A percentile compares a stretch with the other conserved stretches of the same genome.
phyloP scores from a whole-genome alignment of 2,797 vertebrate species.

The Austrolebias charrua region DNA sequence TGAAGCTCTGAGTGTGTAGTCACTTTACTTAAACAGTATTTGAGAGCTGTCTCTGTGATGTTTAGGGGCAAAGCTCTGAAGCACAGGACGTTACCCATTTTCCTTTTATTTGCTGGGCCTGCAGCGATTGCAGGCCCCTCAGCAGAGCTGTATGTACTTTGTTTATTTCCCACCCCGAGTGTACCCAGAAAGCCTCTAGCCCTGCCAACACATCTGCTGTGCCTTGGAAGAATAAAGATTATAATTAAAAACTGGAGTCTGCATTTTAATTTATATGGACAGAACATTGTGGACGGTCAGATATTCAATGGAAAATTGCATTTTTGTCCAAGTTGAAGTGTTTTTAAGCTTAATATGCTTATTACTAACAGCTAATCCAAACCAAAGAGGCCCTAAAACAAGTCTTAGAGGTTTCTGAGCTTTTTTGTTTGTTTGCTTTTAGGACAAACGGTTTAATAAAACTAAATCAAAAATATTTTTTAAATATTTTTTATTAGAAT shows the following conservation, averaged over 20 bases:
- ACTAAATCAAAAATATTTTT: too few relatives aligned
- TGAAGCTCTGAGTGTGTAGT: conserved; percentile 39
- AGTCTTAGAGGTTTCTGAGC: too few relatives aligned
- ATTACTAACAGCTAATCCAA: too few relatives aligned
- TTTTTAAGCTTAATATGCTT: too few relatives aligned
- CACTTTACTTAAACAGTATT: conserved; percentile 42
- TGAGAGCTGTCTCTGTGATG: conserved; percentile 27
- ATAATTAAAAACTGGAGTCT: conserved; percentile 31
- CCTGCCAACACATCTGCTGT: conserved; percentile 81
- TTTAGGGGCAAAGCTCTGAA: conserved; percentile 23
- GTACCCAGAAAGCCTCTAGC: conserved; percentile 74
- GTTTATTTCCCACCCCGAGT: conserved; percentile 72
- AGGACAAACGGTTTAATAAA: too few relatives aligned
- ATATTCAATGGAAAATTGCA: too few relatives aligned
- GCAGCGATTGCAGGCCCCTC: conserved; percentile 58
- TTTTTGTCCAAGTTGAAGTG: too few relatives aligned
- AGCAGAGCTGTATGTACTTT: conserved; percentile 57
- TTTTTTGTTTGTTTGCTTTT: too few relatives aligned
- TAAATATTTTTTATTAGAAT: too few relatives aligned
- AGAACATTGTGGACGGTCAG: background rate
- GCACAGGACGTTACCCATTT: conserved; percentile 34
- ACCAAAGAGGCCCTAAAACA: too few relatives aligned
- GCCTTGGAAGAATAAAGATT: conserved; percentile 82
- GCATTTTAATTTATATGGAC: conserved; percentile 21
- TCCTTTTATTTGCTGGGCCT: conserved; percentile 55